These are phyloP conservation scores for Erebia epiphron DNA, from an alignment of 2,888 invertebrate species.

Conservation along the genomic window DNA sequence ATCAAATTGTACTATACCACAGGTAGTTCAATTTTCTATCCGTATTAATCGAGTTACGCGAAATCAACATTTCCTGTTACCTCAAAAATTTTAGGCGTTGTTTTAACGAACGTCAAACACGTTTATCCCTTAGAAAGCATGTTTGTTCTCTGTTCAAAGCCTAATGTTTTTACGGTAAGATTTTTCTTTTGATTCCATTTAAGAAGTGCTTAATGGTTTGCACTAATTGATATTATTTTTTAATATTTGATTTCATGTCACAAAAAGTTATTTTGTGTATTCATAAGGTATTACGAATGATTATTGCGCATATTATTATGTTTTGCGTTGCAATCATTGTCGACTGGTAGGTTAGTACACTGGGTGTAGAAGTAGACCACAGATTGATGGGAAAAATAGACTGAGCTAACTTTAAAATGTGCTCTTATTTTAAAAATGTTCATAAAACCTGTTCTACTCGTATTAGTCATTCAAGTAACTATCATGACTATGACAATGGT, in stretches of 20 bases:
- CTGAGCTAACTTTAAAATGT: not conserved
- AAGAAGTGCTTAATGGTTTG: not conserved
- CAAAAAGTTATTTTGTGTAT: not conserved
- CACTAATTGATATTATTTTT: constrained; percentile 2
- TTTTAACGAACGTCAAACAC: too few species aligned
- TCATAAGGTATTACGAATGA: not conserved
- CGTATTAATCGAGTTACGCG: not conserved
- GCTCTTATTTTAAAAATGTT: not conserved
- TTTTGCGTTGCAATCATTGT: constrained; percentile 12
- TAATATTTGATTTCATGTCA: constrained; percentile 10
- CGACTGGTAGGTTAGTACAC: constrained; percentile 11
- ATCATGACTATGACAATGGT: too few species aligned
- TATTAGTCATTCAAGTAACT: too few species aligned
- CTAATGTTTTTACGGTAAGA: not conserved
- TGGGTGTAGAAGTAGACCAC: not conserved
- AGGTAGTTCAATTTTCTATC: constrained; percentile 6
- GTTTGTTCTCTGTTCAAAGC: too few species aligned
- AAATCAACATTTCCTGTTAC: not conserved
- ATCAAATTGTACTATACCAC: not conserved
- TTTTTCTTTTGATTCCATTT: not conserved
- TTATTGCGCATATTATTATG: not conserved
- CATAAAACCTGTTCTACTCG: not conserved
- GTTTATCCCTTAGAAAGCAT: too few species aligned
- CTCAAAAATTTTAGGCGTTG: too few species aligned
- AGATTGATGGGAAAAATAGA: constrained; percentile 1